Evolutionary conservation across 37 sponge, comb jelly and placozoan species (phyloP).

Genomic region (Trichoplax adhaerens): DNA sequence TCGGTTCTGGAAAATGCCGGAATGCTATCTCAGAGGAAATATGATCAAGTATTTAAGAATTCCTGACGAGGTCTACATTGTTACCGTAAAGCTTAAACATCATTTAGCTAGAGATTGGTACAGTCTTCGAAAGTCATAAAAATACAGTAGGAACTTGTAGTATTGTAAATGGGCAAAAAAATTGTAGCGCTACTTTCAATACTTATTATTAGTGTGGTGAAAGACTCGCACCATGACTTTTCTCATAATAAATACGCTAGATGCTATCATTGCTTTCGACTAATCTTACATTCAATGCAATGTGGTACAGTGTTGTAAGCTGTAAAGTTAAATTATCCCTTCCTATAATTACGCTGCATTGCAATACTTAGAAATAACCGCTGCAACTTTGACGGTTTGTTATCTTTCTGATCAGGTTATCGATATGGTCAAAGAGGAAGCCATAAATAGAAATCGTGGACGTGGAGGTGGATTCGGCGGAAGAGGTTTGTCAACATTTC

Average conservation of each 20-base stretch:
- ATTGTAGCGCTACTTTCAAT: neutral
- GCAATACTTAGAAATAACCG: no score
- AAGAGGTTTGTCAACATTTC: no score
- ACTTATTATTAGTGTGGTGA: no score
- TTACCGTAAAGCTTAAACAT: neutral
- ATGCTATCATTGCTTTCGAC: no score
- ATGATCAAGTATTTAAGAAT: conserved; percentile 91
- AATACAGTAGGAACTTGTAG: neutral
- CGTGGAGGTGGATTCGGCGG: neutral
- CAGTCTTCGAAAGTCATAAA: neutral
- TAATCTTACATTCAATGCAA: no score
- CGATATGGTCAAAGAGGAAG: conserved; percentile 66
- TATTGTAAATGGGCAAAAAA: neutral
- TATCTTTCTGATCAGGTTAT: conserved; percentile 26
- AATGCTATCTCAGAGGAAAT: conserved; percentile 85
- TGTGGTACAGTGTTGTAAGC: no score
- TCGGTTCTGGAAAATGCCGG: conserved; percentile 89
- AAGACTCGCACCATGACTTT: no score
- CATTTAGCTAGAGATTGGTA: neutral
- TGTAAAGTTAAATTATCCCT: no score
- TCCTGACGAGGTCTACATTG: conserved; percentile 78
- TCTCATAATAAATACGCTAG: no score
- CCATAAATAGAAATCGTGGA: neutral
- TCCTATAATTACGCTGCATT: no score
- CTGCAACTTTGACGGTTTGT: no score